Evolutionary conservation across 2,797 vertebrate genomes (phyloP).

Genomic region (Heteromormyrus szaboi): DNA sequence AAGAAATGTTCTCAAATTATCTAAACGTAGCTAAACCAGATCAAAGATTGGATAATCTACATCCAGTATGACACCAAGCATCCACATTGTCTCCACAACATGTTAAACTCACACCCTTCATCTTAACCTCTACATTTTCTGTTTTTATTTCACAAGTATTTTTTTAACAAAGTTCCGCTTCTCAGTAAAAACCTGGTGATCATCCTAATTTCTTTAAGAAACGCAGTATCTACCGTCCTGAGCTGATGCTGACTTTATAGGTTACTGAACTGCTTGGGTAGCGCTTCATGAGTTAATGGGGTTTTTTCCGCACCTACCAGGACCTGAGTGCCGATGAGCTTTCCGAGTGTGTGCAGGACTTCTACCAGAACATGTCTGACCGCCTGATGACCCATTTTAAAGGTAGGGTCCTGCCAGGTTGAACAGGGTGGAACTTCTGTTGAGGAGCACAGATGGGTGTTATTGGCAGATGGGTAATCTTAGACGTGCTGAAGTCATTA

Average conservation of each 20-base stretch:
- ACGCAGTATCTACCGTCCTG: background rate
- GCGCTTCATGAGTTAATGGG: background rate
- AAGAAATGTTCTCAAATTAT: background rate
- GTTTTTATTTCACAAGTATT: background rate
- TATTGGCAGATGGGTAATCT: background rate
- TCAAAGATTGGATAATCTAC: background rate
- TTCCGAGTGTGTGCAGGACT: conserved; percentile 89
- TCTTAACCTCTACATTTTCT: background rate
- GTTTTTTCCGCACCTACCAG: conserved; percentile 48
- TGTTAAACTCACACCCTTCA: background rate
- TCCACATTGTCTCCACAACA: background rate
- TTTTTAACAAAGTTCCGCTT: background rate
- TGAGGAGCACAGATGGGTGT: background rate
- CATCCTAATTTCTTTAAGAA: background rate
- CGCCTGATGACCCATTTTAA: conserved; percentile 83
- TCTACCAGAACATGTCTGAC: conserved; percentile 88
- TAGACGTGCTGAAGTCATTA: background rate
- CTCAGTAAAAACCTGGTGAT: background rate
- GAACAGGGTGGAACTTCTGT: background rate
- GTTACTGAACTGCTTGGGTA: background rate
- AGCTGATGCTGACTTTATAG: background rate
- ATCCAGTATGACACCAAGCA: background rate
- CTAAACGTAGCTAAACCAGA: background rate
- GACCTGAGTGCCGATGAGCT: conserved; percentile 86
- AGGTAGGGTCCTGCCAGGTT: conserved; percentile 57